These are phyloP conservation scores for Vannuccia rotundouncinata DNA, from an alignment of 2,888 invertebrate species.

Conservation along the genomic window DNA sequence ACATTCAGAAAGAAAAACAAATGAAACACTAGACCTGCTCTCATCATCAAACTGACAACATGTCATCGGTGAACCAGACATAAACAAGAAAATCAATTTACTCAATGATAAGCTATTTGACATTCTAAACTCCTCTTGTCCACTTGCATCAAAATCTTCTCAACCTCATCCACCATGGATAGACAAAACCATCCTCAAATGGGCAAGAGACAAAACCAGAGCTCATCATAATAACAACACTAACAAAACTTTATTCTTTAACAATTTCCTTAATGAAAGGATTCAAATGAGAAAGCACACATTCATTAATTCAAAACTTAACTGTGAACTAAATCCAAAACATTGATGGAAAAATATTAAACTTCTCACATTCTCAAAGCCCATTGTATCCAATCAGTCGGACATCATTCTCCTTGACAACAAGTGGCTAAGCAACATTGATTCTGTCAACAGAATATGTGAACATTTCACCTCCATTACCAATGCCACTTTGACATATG, in stretches of 20 bases:
- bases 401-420: background rate
- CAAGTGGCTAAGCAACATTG: background rate
- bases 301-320: background rate
- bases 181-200: constrained; percentile 19
- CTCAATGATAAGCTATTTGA: background rate
- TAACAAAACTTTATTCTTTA: background rate
- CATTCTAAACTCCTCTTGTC: background rate
- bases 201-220: background rate
- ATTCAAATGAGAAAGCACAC: background rate
- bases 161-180: constrained; percentile 5
- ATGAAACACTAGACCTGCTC: background rate
- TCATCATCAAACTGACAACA: background rate
- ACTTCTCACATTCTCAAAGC: background rate
- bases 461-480: background rate
- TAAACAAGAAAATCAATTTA: background rate
- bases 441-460: background rate
- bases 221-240: background rate
- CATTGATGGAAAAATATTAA: background rate
- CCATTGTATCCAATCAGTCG: background rate
- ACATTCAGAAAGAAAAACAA: background rate
- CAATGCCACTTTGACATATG: background rate
- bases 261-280: background rate
- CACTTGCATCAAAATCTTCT: background rate
- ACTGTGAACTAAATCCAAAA: background rate
- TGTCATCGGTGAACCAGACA: background rate